These are phyloP conservation scores for Cephus rjabovi DNA, from an alignment of 2,888 invertebrate species.

Conservation along the genomic window DNA sequence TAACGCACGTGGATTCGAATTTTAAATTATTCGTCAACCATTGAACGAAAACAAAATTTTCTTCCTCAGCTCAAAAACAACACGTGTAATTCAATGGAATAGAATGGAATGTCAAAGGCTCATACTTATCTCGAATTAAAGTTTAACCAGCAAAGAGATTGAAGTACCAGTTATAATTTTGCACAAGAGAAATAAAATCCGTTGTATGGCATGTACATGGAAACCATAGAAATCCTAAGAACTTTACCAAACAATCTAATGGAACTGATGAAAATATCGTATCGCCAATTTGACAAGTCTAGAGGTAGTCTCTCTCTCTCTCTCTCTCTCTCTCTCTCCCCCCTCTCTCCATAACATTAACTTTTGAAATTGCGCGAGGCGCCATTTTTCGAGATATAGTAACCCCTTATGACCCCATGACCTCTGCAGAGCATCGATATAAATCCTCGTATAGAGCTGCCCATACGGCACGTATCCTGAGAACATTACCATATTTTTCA, in stretches of 20 bases:
- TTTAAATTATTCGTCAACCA: not conserved
- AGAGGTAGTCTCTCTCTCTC: not conserved
- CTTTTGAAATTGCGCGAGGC: not conserved
- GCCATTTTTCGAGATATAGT: conserved; percentile 4
- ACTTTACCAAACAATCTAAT: not conserved
- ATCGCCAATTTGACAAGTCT: not conserved
- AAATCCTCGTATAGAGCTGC: conserved; percentile 12
- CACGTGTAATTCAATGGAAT: not conserved
- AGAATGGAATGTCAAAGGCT: not conserved
- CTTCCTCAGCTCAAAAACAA: no score
- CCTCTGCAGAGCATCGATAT: conserved; percentile 2
- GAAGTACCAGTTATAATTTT: not conserved
- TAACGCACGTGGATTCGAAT: not conserved
- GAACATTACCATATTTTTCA: conserved; percentile 27
- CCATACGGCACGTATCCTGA: conserved; percentile 1
- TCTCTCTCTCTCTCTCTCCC: not conserved
- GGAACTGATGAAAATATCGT: not conserved
- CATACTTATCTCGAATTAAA: not conserved
- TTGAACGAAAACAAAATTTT: not conserved
- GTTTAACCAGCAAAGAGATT: not conserved
- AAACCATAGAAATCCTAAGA: not conserved
- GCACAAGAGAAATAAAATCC: not conserved
- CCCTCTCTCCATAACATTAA: not conserved
- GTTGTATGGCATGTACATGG: not conserved
- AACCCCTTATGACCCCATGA: not conserved